Percentiles rank a stretch among this genome's conserved stretches.
Conservation (phyloP, 2,888 invertebrate genomes). For the Leptura quadrifasciata region DNA sequence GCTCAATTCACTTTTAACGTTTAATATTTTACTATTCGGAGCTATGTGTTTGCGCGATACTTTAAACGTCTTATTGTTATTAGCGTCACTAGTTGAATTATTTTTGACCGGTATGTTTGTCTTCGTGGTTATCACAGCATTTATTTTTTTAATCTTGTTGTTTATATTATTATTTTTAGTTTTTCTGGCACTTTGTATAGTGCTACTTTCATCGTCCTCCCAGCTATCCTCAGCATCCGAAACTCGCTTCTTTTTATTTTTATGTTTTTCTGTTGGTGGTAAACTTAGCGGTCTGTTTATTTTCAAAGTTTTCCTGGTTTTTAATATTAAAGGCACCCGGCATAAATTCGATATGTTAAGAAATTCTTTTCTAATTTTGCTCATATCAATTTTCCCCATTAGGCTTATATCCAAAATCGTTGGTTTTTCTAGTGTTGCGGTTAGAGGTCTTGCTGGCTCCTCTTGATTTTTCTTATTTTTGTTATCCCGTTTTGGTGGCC, state of each 20-base stretch:
- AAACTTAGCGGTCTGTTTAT: constrained; percentile 63
- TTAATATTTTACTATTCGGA: constrained; percentile 40
- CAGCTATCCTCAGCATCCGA: constrained; percentile 61
- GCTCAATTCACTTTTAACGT: constrained; percentile 45
- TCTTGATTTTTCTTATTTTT: constrained; percentile 58
- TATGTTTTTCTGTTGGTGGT: constrained; percentile 49
- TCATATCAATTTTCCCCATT: constrained; percentile 77
- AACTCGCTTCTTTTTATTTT: constrained; percentile 45
- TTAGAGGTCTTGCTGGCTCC: constrained; percentile 73
- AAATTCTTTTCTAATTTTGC: constrained; percentile 75
- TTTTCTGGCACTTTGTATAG: constrained; percentile 49
- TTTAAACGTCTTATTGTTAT: constrained; percentile 60
- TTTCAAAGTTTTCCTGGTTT: constrained; percentile 54
- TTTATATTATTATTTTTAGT: constrained; percentile 50
- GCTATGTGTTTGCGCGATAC: constrained; percentile 42
- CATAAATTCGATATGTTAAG: constrained; percentile 73
- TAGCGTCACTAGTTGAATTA: constrained; percentile 55
- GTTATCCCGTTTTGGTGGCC: constrained; percentile 62
- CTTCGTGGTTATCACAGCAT: constrained; percentile 35
- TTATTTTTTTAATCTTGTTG: constrained; percentile 43
- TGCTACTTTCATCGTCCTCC: constrained; percentile 66
- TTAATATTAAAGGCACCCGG: constrained; percentile 65
- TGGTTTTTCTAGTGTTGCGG: constrained; percentile 77
- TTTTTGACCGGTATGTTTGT: constrained; percentile 46
- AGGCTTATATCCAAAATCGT: constrained; percentile 75